A percentile compares a stretch with the other conserved stretches of the same genome.
Evolutionary conservation across 2,888 invertebrate genomes (phyloP).

Genomic region (Taenaris catops): DNA sequence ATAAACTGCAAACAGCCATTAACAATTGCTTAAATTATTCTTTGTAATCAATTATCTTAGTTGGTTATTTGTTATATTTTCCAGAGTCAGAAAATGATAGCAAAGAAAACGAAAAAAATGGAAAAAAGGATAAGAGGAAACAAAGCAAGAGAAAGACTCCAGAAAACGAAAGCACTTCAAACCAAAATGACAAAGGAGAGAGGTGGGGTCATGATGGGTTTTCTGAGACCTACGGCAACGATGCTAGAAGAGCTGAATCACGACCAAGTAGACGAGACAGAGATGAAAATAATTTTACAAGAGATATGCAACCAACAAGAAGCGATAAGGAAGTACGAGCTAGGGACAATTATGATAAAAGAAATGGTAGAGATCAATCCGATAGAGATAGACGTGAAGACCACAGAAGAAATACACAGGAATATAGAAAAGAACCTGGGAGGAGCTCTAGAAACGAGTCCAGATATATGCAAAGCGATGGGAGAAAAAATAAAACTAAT

Average conservation of each 20-base stretch:
- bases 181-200: conserved; percentile 33
- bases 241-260: conserved; percentile 43
- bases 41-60: too few relatives aligned
- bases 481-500: conserved; percentile 10
- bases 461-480: background rate
- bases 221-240: conserved; percentile 63
- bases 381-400: conserved; percentile 9
- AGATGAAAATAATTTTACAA: conserved; percentile 37
- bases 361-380: conserved; percentile 12
- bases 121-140: conserved; percentile 41
- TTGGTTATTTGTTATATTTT: too few relatives aligned
- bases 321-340: conserved; percentile 21
- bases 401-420: conserved; percentile 18
- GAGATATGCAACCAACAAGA: conserved; percentile 31
- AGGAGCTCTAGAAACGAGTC: conserved; percentile 3
- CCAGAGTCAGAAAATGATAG: conserved; percentile 46
- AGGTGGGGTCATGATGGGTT: conserved; percentile 71
- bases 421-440: conserved; percentile 11
- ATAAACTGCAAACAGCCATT: too few relatives aligned
- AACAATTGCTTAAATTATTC: too few relatives aligned
- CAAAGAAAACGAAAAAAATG: conserved; percentile 37
- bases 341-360: conserved; percentile 21
- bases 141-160: conserved; percentile 39
- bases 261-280: conserved; percentile 37
- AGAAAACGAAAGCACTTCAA: conserved; percentile 25